Conservation (phyloP, 2,113 vertebrate species). For the Phalacrocorax carbo region DNA sequence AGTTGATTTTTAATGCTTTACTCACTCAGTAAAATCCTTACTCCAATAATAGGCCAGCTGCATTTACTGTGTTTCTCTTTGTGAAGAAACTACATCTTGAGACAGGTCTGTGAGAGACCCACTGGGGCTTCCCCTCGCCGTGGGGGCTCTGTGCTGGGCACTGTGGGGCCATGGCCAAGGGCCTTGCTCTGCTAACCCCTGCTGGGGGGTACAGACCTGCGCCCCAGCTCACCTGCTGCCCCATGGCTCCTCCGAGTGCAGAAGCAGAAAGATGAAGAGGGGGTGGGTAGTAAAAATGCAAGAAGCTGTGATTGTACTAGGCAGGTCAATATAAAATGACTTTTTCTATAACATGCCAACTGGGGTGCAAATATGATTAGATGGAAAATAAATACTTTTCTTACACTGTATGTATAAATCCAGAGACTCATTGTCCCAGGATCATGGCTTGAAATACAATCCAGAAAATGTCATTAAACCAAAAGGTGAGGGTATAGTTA, state of each 20-base stretch:
- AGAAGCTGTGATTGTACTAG: not conserved
- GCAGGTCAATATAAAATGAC: not conserved
- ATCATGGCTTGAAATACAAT: not conserved
- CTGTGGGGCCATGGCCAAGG: not conserved
- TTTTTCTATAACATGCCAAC: not conserved
- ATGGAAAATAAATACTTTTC: not conserved
- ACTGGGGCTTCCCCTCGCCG: fast-evolving
- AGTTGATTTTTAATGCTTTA: not conserved
- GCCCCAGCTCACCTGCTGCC: not conserved
- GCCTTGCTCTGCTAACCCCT: not conserved
- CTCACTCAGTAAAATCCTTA: not conserved
- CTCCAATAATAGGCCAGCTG: not conserved
- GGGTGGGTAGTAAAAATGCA: not conserved
- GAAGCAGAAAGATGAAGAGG: not conserved
- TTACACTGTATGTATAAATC: not conserved
- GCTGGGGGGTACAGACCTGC: not conserved
- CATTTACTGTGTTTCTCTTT: not conserved
- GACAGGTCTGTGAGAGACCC: not conserved
- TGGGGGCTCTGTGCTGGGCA: not conserved
- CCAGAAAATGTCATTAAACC: not conserved
- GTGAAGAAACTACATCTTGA: not conserved
- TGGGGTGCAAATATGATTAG: not conserved
- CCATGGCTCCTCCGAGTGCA: no score
- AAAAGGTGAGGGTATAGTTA: not conserved
- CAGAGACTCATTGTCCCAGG: not conserved